These are phyloP conservation scores for Plectropomus leopardus DNA, from an alignment of 2,113 vertebrate genomes.

Conservation along the genomic window DNA sequence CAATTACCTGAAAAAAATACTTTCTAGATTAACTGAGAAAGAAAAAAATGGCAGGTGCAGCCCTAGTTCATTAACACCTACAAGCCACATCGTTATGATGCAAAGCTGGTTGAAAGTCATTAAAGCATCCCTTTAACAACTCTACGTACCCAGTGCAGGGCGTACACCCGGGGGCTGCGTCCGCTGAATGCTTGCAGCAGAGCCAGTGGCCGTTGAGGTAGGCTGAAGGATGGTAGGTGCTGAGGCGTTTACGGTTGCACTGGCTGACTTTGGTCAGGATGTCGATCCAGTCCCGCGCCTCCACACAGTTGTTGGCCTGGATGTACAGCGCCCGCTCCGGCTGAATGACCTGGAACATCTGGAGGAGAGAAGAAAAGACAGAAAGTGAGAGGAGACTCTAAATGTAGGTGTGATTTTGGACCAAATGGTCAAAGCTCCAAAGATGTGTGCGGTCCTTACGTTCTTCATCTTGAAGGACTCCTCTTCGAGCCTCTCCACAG, in stretches of 20 bases:
- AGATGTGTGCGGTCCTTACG: slow-evolving; percentile 83
- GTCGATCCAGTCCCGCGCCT: slow-evolving; percentile 98
- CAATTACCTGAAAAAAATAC: no score
- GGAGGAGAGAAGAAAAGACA: slow-evolving; percentile 4
- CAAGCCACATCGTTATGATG: no score
- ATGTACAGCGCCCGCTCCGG: slow-evolving; percentile 97
- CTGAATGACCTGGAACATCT: slow-evolving; percentile 99
- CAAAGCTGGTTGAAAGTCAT: no score
- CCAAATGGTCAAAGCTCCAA: neutral
- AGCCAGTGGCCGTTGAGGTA: slow-evolving; percentile 99
- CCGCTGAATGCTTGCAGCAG: slow-evolving; percentile 93
- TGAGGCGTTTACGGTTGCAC: slow-evolving; percentile 95
- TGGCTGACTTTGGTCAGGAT: slow-evolving; percentile 99
- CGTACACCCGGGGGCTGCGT: slow-evolving; percentile 91
- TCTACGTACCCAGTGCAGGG: slow-evolving; percentile 94
- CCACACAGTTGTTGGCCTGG: slow-evolving; percentile 98
- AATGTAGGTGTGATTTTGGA: neutral
- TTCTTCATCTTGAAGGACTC: slow-evolving; percentile 99
- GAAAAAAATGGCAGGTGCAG: no score
- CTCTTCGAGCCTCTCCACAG: slow-evolving; percentile 96
- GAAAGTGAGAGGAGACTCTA: neutral
- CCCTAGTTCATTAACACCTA: no score
- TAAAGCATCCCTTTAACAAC: neutral
- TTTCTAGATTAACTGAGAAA: no score
- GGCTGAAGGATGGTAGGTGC: slow-evolving; percentile 95